A percentile compares a stretch with the other conserved stretches of the same genome.
phyloP scores from a whole-genome alignment of 2,888 invertebrate species.

The Germaria angustata region DNA sequence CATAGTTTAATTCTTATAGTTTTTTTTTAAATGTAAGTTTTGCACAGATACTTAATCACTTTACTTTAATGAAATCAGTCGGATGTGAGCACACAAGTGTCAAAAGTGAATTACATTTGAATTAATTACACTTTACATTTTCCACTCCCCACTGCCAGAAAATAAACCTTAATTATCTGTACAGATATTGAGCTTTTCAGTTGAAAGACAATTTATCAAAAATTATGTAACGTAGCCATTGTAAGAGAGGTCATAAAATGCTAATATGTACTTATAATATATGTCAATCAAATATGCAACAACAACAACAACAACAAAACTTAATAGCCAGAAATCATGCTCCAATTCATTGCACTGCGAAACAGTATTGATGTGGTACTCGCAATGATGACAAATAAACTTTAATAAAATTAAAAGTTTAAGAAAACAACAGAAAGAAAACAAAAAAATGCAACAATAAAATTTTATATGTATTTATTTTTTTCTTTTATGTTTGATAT shows the following conservation, averaged over 20 bases:
- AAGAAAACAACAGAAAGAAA: conserved; percentile 15
- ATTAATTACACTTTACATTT: conserved; percentile 5
- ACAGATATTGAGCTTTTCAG: conserved; percentile 35
- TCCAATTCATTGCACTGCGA: neutral
- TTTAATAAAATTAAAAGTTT: conserved; percentile 38
- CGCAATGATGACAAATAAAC: neutral
- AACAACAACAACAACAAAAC: neutral
- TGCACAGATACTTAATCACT: neutral
- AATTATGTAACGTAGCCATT: conserved; percentile 58
- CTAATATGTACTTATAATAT: conserved; percentile 21
- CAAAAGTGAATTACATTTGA: conserved; percentile 18
- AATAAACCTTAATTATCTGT: conserved; percentile 13
- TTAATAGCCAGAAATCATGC: conserved; percentile 1
- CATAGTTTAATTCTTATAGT: no score
- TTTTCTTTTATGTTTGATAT: neutral
- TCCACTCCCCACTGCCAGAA: neutral
- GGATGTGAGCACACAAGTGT: conserved; percentile 18
- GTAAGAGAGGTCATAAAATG: neutral
- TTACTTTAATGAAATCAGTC: no score
- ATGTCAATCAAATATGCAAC: conserved; percentile 59
- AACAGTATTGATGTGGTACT: neutral
- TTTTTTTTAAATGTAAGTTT: conserved; percentile 27
- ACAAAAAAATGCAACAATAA: conserved; percentile 1
- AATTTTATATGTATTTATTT: neutral
- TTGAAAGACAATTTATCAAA: conserved; percentile 53